Evolutionary conservation across 2,113 vertebrate species (phyloP), one percentile per base, ranked within the genome.

Genomic region (Lanius collurio): DNA sequence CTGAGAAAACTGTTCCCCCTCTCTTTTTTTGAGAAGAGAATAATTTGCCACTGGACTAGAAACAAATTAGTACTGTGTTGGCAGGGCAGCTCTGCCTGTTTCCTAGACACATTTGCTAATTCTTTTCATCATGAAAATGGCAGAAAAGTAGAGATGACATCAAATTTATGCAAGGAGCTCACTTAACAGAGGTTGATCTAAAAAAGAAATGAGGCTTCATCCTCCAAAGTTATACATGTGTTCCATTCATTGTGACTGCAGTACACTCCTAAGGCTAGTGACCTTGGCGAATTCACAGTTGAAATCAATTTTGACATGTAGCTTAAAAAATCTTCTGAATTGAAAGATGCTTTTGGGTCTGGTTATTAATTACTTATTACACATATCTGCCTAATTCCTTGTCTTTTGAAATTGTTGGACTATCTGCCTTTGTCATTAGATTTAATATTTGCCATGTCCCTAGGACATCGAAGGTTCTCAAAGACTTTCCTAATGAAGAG

Each of bases 41-140:
- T 95, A 96, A 97, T 97, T 98, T 97, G 96, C 96, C 96, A 91
- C 89, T 90, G 90, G 90, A 96, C 96, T 96, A 86, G 93, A 97
- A 95, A 97, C 96, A 95, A 96, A 96, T 97, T 97, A 97, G 83
- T 94, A 94, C 84, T 84, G 90, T 75, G 87, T 90, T 94, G 90
- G 56, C 94, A 91, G 91, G 77, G 82, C 87, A 96, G 88, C 63
- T 91, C 95, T 97, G 95, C 91, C 96, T 97, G 94, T 97, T 97
- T 98, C 96, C 89, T 94, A 95, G 90, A 79, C 64, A 79, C 73
- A 79, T 87, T 93, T 91, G 37, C 78, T 97, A 98, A 97, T 98
- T 97, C 94, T 96, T 98, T 98, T 97, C 94, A 97, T 96, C 95
- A 97, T 91, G 97, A 98, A 97, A 98, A 97, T 96, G 85, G 94